Conservation (phyloP, 2,888 invertebrate genomes). For the Sarcophaga rosellei region DNA sequence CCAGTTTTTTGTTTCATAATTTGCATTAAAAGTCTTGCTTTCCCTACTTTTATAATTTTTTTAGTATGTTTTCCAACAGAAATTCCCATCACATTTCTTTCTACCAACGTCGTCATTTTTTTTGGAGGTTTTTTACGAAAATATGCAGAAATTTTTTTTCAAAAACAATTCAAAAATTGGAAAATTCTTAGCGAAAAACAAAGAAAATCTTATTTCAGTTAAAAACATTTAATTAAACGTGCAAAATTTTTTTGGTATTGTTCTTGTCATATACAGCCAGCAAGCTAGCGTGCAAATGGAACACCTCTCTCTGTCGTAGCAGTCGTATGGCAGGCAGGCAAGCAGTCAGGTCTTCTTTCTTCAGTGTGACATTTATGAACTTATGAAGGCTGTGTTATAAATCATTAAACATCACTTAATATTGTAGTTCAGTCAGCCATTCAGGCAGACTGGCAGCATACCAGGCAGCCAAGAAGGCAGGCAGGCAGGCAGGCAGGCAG, state of each 20-base stretch:
- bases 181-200: too few species aligned
- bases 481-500: conserved; percentile 25
- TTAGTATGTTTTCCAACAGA: too few species aligned
- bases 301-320: conserved; percentile 29
- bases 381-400: conserved; percentile 71
- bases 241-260: conserved; percentile 26
- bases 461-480: conserved; percentile 5
- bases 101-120: too few species aligned
- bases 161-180: too few species aligned
- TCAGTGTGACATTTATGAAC: conserved; percentile 71
- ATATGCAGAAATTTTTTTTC: too few species aligned
- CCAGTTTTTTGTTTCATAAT: too few species aligned
- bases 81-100: too few species aligned
- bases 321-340: conserved; percentile 36
- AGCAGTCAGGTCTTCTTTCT: conserved; percentile 44
- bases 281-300: conserved; percentile 20
- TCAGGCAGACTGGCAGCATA: conserved; percentile 10
- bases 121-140: too few species aligned
- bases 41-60: too few species aligned
- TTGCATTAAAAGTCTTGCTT: too few species aligned
- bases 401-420: conserved; percentile 70
- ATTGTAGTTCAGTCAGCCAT: conserved; percentile 24
- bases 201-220: too few species aligned
- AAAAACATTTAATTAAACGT: conserved; percentile 58
- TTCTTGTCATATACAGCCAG: conserved; percentile 38